Evolutionary conservation across 2,113 vertebrate genomes (phyloP).

Genomic region (Progne subis): DNA sequence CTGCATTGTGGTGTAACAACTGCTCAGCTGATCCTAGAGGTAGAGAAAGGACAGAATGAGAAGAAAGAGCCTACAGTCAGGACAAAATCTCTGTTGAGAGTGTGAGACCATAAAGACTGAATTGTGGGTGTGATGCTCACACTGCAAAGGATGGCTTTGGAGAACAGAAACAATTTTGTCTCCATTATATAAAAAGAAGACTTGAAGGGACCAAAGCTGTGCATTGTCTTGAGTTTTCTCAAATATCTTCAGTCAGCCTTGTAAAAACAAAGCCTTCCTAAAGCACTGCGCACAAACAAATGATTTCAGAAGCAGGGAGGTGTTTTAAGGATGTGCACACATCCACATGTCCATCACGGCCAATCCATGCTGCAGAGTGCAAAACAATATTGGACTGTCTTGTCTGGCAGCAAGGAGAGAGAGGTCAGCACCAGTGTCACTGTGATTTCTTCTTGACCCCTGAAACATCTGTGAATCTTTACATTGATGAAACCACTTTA

Average conservation of each 20-base stretch:
- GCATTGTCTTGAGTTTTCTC: neutral
- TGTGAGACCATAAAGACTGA: neutral
- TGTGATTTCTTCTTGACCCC: neutral
- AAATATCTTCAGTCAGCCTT: neutral
- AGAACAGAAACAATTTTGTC: neutral
- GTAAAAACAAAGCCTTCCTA: neutral
- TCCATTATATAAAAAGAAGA: neutral
- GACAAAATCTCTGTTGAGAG: neutral
- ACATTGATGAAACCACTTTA: neutral
- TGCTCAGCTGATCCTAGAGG: neutral
- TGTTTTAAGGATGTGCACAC: neutral
- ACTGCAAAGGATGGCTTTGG: neutral
- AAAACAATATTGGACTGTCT: neutral
- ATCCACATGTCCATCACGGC: fast-evolving
- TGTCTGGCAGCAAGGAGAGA: neutral
- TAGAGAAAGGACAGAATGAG: neutral
- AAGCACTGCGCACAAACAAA: neutral
- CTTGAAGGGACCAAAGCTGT: neutral
- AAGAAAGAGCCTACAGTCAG: neutral
- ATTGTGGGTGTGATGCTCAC: fast-evolving
- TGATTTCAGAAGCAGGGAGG: neutral
- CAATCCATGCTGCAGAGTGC: neutral
- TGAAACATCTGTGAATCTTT: neutral
- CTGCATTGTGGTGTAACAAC: neutral
- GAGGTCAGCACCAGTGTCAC: neutral